phyloP scores from a whole-genome alignment of 2,797 vertebrate species.

The Tinamus major region DNA sequence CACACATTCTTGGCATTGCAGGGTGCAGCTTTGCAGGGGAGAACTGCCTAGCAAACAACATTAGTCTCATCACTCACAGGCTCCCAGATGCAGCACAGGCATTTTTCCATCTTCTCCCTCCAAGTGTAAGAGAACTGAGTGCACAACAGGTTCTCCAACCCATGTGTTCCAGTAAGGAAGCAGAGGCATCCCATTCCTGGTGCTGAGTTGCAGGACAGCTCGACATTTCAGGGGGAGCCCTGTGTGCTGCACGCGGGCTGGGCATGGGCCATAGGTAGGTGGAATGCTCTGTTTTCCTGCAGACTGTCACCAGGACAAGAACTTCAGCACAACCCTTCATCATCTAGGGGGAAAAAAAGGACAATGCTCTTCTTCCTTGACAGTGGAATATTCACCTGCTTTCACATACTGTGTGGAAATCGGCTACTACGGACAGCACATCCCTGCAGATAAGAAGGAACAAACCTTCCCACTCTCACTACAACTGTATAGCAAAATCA shows the following conservation, averaged over 20 bases:
- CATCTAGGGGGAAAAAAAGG: neutral
- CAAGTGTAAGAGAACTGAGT: neutral
- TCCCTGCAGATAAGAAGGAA: fast-evolving
- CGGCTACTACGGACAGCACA: neutral
- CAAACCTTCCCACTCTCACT: neutral
- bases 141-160: fast-evolving
- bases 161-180: neutral
- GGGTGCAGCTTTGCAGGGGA: neutral
- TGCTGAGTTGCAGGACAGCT: neutral
- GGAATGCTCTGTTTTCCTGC: neutral
- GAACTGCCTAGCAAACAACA: neutral
- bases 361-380: neutral
- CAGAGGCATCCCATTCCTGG: neutral
- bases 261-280: fast-evolving
- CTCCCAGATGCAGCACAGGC: fast-evolving
- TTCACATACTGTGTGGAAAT: neutral
- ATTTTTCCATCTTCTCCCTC: neutral
- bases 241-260: neutral
- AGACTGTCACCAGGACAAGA: neutral
- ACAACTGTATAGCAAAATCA: neutral
- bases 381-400: neutral
- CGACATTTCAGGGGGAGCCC: fast-evolving
- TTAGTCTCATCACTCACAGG: neutral
- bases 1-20: neutral
- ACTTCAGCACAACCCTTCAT: neutral